phyloP scores from a whole-genome alignment of 2,113 vertebrate genomes.

The Machaerirhynchus nigripectus region DNA sequence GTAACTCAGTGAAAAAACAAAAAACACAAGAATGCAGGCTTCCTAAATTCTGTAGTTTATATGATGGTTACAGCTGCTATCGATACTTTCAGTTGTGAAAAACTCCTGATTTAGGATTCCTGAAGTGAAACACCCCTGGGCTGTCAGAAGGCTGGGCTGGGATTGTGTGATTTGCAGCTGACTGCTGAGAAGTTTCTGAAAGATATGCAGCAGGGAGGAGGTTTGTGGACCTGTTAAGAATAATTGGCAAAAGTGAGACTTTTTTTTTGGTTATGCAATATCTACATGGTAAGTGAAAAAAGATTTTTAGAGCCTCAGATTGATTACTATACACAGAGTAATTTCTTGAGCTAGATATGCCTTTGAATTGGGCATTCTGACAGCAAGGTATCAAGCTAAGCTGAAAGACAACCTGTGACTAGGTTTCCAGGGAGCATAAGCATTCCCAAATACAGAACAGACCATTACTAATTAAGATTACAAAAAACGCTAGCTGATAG shows the following conservation, averaged over 20 bases:
- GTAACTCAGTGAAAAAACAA: neutral
- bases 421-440: neutral
- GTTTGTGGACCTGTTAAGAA: neutral
- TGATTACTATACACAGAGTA: neutral
- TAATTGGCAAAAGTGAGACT: neutral
- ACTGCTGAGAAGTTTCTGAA: neutral
- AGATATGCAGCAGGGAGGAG: neutral
- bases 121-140: neutral
- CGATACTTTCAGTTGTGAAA: neutral
- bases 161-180: neutral
- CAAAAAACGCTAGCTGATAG: neutral
- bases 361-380: neutral
- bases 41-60: neutral
- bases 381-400: neutral
- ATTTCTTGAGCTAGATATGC: neutral
- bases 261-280: neutral
- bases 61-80: neutral
- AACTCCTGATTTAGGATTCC: neutral
- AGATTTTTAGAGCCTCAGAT: neutral
- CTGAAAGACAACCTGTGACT: neutral
- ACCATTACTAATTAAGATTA: neutral
- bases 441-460: neutral
- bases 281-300: neutral
- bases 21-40: neutral
- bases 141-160: neutral